These are phyloP conservation scores for Neuroterus valhalla DNA, from an alignment of 1,140 invertebrate genomes.

Conservation along the genomic window DNA sequence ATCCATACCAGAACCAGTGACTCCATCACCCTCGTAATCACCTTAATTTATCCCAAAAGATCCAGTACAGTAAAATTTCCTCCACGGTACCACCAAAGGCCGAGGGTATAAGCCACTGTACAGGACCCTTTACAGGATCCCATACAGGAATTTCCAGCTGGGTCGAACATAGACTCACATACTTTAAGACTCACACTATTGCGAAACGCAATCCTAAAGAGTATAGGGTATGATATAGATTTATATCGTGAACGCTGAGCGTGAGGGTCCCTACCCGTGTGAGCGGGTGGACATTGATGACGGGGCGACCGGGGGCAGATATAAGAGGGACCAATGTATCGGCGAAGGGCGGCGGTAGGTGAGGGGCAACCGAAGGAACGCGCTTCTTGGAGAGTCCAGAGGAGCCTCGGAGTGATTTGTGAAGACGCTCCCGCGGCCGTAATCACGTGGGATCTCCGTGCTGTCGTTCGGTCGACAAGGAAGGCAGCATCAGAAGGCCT, in stretches of 20 bases:
- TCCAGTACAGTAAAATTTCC: too few species aligned
- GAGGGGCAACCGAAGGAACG: constrained; percentile 33
- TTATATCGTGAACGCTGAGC: constrained; percentile 43
- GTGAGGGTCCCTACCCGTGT: constrained; percentile 9
- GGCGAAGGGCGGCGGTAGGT: not conserved
- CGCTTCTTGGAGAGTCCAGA: constrained; percentile 36
- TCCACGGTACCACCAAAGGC: too few species aligned
- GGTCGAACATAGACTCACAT: too few species aligned
- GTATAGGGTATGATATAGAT: constrained; percentile 39
- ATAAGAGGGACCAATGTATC: constrained; percentile 14
- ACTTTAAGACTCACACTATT: too few species aligned
- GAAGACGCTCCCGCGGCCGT: constrained; percentile 73
- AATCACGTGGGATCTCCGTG: constrained; percentile 72
- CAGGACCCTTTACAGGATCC: too few species aligned
- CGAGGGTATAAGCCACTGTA: too few species aligned
- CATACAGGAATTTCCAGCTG: too few species aligned
- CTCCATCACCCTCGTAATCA: too few species aligned
- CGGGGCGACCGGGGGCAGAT: constrained; percentile 2
- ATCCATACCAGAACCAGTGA: too few species aligned
- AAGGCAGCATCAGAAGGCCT: constrained; percentile 50
- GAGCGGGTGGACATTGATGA: constrained; percentile 29
- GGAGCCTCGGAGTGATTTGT: constrained; percentile 70
- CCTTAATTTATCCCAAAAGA: too few species aligned
- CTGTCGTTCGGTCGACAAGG: constrained; percentile 44
- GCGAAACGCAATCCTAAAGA: too few species aligned